phyloP scores from a whole-genome alignment of 2,888 invertebrate genomes.

The Papilio protenor region DNA sequence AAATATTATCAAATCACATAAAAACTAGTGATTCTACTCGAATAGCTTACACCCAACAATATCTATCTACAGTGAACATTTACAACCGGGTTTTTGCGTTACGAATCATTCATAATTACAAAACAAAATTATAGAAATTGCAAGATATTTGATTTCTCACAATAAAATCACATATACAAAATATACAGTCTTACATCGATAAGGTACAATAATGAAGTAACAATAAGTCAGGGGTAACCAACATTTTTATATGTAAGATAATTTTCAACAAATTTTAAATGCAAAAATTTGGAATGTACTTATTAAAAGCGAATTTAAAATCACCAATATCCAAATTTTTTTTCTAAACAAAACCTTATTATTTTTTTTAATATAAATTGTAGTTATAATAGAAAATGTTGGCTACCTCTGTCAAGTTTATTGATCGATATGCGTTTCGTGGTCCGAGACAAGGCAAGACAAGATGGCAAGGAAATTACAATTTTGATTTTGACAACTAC shows the following conservation, averaged over 20 bases:
- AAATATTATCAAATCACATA: slow-evolving; percentile 28
- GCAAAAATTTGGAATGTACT: not conserved
- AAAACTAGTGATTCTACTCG: not conserved
- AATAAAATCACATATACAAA: slow-evolving; percentile 39
- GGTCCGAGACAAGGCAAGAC: slow-evolving; percentile 61
- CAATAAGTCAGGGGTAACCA: not conserved
- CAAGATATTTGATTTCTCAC: not conserved
- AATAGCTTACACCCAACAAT: slow-evolving; percentile 7
- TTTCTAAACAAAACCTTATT: too few relatives aligned
- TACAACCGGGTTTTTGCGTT: slow-evolving; percentile 5
- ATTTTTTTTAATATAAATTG: not conserved
- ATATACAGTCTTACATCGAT: slow-evolving; percentile 41
- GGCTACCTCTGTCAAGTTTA: slow-evolving; percentile 1
- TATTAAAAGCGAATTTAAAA: too few relatives aligned
- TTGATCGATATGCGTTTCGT: slow-evolving; percentile 50
- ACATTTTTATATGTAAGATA: not conserved
- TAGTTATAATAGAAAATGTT: not conserved
- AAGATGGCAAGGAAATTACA: slow-evolving; percentile 51
- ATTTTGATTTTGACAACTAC: slow-evolving; percentile 43
- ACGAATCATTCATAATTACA: not conserved
- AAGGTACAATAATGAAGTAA: slow-evolving; percentile 29
- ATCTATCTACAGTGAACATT: slow-evolving; percentile 33
- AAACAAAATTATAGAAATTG: not conserved
- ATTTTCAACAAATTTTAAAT: not conserved
- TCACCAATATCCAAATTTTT: too few relatives aligned